Base-by-base conservation (phyloP, 2,797 vertebrate species). In the Acrossocheilus fasciatus region DNA sequence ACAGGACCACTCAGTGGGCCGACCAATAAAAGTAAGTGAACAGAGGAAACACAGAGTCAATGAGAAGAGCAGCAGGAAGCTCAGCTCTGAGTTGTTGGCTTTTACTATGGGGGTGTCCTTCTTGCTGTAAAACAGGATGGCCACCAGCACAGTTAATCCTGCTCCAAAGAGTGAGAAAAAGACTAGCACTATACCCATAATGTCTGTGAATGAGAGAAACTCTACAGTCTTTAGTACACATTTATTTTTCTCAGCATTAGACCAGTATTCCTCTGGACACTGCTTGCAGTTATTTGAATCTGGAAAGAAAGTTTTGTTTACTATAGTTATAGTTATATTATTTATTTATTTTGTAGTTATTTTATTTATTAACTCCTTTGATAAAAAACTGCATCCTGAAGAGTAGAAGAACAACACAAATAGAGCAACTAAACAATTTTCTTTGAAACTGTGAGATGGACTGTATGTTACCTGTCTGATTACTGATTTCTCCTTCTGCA, bases 11-110 rank as follows among this genome's bases (percentile, higher is more conserved):
- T 92, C 73, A 36, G 94, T 91, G 14, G 94, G 95, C 23, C 26
- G 87, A 17, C 94, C 93, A 0, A 95, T 93, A 90, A 95, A 95
- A 45, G 93, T 94, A 64, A 95, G 86, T 43, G 95, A 95, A 70
- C 95, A 95, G 34, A 95, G 89, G 86, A 96, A 95, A 87, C 95
- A 95, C 50, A 95, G 88, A 77, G 88, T 91, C 87, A 95, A 84
- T 9, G 95, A 95, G 89, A 96, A 92, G 73, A 96, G 94, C 86
- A 96, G 87, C 79, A 96, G 88, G 88, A 95, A 96, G 87, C 95
- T 95, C 83, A 95, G 85, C 88, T 95, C 94, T 12, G 94, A 95
- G 89, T 96, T 95, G 85, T 95, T 95, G 36, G 94, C 94, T 41
- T 70, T 93, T 10, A 95, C 93, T 4, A 95, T 52, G 0, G 94